Conservation (phyloP, 1,140 invertebrate genomes). For the Brachionus rotundiformis region DNA sequence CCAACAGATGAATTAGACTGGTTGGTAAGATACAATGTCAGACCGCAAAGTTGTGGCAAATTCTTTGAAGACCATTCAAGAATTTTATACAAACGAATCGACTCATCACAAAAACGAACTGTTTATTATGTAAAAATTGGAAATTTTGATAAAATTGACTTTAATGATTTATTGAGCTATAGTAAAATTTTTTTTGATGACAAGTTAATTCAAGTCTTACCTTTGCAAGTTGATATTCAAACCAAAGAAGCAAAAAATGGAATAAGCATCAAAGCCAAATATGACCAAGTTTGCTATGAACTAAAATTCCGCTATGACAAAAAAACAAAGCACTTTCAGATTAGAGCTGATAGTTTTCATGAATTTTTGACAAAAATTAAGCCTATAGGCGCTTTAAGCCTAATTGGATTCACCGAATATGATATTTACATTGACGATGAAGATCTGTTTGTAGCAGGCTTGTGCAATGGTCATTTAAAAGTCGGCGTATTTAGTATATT, state of each 20-base stretch:
- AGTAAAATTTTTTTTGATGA: slow-evolving; percentile 55
- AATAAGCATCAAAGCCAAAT: slow-evolving; percentile 53
- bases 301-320: slow-evolving; percentile 55
- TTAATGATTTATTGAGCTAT: slow-evolving; percentile 56
- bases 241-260: slow-evolving; percentile 54
- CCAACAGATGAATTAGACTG: slow-evolving; percentile 58
- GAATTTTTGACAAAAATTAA: slow-evolving; percentile 54
- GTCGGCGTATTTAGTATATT: slow-evolving; percentile 59
- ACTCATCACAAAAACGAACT: slow-evolving; percentile 55
- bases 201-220: slow-evolving; percentile 56
- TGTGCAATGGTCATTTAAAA: slow-evolving; percentile 57
- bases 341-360: slow-evolving; percentile 56
- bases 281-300: slow-evolving; percentile 53
- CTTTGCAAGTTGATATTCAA: slow-evolving; percentile 54
- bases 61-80: slow-evolving; percentile 57
- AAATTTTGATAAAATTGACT: slow-evolving; percentile 54
- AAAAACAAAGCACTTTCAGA: slow-evolving; percentile 56
- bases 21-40: slow-evolving; percentile 59
- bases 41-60: slow-evolving; percentile 57
- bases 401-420: slow-evolving; percentile 58
- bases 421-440: slow-evolving; percentile 58
- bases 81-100: slow-evolving; percentile 54
- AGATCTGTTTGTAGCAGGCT: slow-evolving; percentile 61
- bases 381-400: slow-evolving; percentile 57
- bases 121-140: slow-evolving; percentile 58